A percentile compares a stretch with the other conserved stretches of the same genome.
Evolutionary conservation across 1,140 invertebrate species (phyloP).

Genomic region (Megalopta genalis): DNA sequence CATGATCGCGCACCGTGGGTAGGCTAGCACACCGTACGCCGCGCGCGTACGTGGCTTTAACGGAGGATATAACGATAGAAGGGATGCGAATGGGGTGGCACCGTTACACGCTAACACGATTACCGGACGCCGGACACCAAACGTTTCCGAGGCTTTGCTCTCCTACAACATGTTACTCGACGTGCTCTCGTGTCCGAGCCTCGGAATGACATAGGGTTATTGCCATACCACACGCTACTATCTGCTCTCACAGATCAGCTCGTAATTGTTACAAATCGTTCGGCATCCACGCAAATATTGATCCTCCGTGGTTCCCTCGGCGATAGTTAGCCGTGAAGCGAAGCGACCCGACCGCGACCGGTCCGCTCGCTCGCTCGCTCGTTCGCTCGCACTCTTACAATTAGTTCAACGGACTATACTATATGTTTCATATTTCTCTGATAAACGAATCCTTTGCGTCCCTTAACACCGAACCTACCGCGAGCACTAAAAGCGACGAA

Average conservation of each 20-base stretch:
- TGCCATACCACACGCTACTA: conserved; percentile 52
- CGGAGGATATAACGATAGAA: conserved; percentile 41
- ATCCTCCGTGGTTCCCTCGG: conserved; percentile 32
- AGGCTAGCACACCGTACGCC: background rate
- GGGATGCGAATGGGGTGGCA: conserved; percentile 50
- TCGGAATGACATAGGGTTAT: conserved; percentile 68
- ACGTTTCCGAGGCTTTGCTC: conserved; percentile 59
- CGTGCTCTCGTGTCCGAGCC: conserved; percentile 50
- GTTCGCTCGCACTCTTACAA: no score
- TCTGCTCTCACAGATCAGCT: conserved; percentile 53
- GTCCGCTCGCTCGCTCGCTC: no score
- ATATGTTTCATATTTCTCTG: no score
- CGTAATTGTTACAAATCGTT: conserved; percentile 70
- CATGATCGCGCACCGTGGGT: background rate
- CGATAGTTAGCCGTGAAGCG: conserved; percentile 15
- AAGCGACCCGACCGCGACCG: no score
- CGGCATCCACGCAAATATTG: conserved; percentile 53
- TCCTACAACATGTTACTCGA: conserved; percentile 49
- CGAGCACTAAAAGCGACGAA: no score
- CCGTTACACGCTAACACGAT: conserved; percentile 69
- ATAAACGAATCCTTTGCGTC: no score
- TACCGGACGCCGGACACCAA: conserved; percentile 48
- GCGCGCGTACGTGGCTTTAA: conserved; percentile 35
- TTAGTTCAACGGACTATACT: no score
- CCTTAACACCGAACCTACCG: no score